Evolutionary conservation across 2,113 vertebrate genomes (phyloP), one percentile per base, ranked within the genome.

Genomic region (Epinephelus moara): DNA sequence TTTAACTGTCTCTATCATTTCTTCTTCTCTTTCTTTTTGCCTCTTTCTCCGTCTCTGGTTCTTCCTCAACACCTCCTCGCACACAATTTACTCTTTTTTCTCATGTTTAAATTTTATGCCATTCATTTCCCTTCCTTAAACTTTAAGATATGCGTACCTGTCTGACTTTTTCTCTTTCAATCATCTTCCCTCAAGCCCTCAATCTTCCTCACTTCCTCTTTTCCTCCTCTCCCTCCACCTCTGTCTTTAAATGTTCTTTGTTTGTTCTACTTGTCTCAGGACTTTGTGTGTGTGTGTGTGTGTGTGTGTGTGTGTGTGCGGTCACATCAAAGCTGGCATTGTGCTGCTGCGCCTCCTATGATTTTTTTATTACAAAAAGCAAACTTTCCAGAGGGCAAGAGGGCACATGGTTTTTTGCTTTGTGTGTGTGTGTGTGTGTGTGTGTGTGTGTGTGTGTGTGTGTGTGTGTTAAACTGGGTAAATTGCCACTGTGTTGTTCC

Each of bases 251-350:
- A 17, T 42, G 27, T 4, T 67, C 25, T 50, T 33, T 75, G 45
- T 75, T 49, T 81, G 56, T 74, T 23, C 21, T 19, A 23, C 66
- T 85, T 80, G 76, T 85, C 82, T 84, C 30, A 4, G 74, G 30
- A 73, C 25, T 75, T 56, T 75, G 52, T 27, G 60, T 79, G 69
- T 75, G 52, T 27, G 60, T 37, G 61, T 37, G 27, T 53, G 60
- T 70, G 30, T 78, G 69, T 73, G 59, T 53, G 47, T 70, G 30
- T 66, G 56, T 72, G 53, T 63, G 49, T 21, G 59, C 18, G 70
- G 70, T 59, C 23, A 91, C 88, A 93, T 94, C 90, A 94, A 95
- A 94, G 92, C 84, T 89, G 71, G 71, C 78, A 91, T 94, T 94
- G 91, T 93, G 81, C 86, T 89, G 42, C 45, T 4, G 10, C 52